Conservation (phyloP, 2,888 invertebrate species). For the Leucoma salicis region DNA sequence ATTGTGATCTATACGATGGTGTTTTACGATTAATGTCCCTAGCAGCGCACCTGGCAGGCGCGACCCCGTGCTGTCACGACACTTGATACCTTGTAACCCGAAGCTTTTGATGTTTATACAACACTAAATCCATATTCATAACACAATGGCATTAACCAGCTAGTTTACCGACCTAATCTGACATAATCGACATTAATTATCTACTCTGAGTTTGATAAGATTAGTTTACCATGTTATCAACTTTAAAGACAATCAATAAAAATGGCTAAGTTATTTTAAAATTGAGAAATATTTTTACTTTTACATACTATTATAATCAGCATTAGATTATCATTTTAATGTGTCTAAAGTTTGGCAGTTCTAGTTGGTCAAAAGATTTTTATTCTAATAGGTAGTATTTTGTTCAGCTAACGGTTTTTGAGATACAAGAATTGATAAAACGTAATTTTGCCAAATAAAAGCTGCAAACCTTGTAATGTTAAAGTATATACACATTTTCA, state of each 20-base stretch:
- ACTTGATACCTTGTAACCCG: conserved; percentile 53
- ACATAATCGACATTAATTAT: conserved; percentile 43
- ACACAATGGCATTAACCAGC: conserved; percentile 48
- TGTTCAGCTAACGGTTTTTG: no score
- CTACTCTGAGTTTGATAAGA: conserved; percentile 6
- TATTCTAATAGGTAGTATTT: no score
- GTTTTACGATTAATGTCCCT: conserved; percentile 73
- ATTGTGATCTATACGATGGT: conserved; percentile 78
- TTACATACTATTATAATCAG: no score
- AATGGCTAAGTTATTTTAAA: no score
- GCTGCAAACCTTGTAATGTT: no score
- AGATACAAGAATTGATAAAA: no score
- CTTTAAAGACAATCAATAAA: neutral
- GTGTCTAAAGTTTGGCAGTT: no score
- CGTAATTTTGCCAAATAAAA: no score
- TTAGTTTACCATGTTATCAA: neutral
- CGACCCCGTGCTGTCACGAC: conserved; percentile 63
- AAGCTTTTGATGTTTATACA: conserved; percentile 45
- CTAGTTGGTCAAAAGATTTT: no score
- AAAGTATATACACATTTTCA: no score
- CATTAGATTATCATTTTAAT: no score
- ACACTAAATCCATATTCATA: conserved; percentile 53
- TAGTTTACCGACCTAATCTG: conserved; percentile 39
- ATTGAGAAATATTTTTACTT: neutral
- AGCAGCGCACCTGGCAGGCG: conserved; percentile 68